Percentiles rank a stretch among this genome's conserved stretches.
phyloP scores from a whole-genome alignment of 64 coral and sea anemone species.

The Montipora foliosa region DNA sequence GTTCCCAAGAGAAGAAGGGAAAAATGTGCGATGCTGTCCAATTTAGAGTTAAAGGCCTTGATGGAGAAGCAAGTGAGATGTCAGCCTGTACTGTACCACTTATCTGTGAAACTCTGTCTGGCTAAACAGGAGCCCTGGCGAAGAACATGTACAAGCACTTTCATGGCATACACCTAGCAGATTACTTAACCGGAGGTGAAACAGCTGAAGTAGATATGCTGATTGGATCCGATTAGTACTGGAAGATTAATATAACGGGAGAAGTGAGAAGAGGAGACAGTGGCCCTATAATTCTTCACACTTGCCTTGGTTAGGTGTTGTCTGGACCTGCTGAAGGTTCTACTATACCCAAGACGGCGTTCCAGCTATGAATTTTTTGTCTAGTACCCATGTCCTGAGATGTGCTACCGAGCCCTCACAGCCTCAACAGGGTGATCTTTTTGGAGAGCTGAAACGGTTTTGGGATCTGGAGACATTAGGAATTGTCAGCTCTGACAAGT shows the following conservation, averaged over 20 bases:
- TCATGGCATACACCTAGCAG: not conserved
- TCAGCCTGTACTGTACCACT: conserved; percentile 36
- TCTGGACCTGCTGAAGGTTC: conserved; percentile 35
- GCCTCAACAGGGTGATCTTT: not conserved
- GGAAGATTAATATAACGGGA: conserved; percentile 36
- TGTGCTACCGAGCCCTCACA: conserved; percentile 14
- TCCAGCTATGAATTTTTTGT: conserved; percentile 28
- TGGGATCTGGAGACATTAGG: conserved; percentile 61
- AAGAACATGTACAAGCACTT: conserved; percentile 12
- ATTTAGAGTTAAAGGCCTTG: not conserved
- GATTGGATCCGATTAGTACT: conserved; percentile 59
- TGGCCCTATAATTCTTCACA: conserved; percentile 15
- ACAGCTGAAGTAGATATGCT: conserved; percentile 37
- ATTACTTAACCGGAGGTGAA: not conserved
- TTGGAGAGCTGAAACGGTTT: conserved; percentile 39
- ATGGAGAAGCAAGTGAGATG: not conserved
- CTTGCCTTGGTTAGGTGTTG: conserved; percentile 18
- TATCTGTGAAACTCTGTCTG: conserved; percentile 43
- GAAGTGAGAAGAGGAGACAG: conserved; percentile 36
- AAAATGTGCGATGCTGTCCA: conserved; percentile 10
- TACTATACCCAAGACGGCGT: not conserved
- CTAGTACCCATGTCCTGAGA: conserved; percentile 35
- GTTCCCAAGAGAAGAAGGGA: not conserved
- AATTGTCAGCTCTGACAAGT: conserved; percentile 31
- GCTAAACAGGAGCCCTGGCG: not conserved